Evolutionary conservation across 2,888 invertebrate species (phyloP).

Genomic region (Coenonympha arcania): DNA sequence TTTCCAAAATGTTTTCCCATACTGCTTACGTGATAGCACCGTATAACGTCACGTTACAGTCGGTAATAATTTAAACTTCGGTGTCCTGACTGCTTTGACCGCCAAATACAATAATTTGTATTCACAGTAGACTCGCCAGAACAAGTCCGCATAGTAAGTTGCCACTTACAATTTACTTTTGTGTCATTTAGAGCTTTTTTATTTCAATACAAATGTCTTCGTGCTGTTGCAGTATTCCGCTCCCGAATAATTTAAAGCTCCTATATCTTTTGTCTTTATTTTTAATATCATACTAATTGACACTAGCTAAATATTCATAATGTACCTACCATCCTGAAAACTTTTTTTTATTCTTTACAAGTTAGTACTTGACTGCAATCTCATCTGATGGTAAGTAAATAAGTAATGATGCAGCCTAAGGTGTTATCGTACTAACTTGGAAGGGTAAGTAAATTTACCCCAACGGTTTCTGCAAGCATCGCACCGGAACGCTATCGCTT

Average conservation of each 20-base stretch:
- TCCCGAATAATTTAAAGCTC: slow-evolving; percentile 3
- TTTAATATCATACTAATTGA: too few species aligned
- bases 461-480: too few species aligned
- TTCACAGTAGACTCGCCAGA: slow-evolving; percentile 37
- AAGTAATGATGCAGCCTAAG: too few species aligned
- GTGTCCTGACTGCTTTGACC: slow-evolving; percentile 48
- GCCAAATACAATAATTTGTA: slow-evolving; percentile 63
- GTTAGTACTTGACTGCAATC: too few species aligned
- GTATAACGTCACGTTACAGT: slow-evolving; percentile 38
- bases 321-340: too few species aligned
- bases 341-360: too few species aligned
- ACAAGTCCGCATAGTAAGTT: slow-evolving; percentile 40
- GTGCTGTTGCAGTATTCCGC: background rate
- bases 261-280: too few species aligned
- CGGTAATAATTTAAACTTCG: slow-evolving; percentile 48
- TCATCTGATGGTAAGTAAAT: too few species aligned
- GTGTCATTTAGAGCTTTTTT: slow-evolving; percentile 29
- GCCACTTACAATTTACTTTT: slow-evolving; percentile 40
- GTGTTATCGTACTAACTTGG: too few species aligned
- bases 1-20: slow-evolving; percentile 43
- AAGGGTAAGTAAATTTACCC: too few species aligned
- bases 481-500: too few species aligned
- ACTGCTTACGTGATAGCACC: slow-evolving; percentile 46
- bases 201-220: slow-evolving; percentile 19
- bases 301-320: too few species aligned